Conservation (phyloP, 2,888 invertebrate genomes). For the Platycheirus albimanus region DNA sequence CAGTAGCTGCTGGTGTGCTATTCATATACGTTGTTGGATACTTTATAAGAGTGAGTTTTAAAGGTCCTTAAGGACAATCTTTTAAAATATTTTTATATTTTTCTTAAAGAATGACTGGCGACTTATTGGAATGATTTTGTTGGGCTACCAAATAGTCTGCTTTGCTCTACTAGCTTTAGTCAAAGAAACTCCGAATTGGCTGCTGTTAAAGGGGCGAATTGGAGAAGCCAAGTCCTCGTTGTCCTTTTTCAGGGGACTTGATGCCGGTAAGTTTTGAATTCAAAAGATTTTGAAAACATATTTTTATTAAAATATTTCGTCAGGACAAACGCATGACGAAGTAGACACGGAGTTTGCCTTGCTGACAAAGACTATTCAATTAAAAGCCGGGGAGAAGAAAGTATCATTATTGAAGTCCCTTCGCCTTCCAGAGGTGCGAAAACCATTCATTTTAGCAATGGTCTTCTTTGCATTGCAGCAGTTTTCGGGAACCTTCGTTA, state of each 20-base stretch:
- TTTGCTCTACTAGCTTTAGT: conserved; percentile 83
- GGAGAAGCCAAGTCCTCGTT: conserved; percentile 85
- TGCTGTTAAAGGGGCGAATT: conserved; percentile 85
- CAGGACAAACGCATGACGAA: conserved; percentile 78
- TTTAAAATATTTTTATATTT: neutral
- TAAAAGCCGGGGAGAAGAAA: conserved; percentile 77
- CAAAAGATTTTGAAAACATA: fast-evolving
- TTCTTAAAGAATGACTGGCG: conserved; percentile 79
- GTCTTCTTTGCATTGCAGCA: conserved; percentile 87
- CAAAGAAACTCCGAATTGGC: conserved; percentile 88
- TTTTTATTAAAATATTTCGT: too few species aligned
- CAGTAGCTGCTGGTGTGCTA: conserved; percentile 86
- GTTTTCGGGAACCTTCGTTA: conserved; percentile 88
- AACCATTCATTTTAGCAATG: conserved; percentile 83
- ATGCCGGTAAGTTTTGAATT: conserved; percentile 34
- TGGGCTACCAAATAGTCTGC: conserved; percentile 79
- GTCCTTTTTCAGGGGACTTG: conserved; percentile 85
- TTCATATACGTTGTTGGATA: conserved; percentile 86
- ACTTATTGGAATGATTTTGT: conserved; percentile 79
- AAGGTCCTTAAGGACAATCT: neutral
- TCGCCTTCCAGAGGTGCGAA: conserved; percentile 80
- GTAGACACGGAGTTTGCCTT: conserved; percentile 78
- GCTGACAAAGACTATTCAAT: conserved; percentile 78
- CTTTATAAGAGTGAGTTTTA: conserved; percentile 78
- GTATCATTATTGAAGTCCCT: conserved; percentile 77